These are phyloP conservation scores for Takifugu flavidus DNA, from an alignment of 2,113 vertebrate species.

Conservation along the genomic window DNA sequence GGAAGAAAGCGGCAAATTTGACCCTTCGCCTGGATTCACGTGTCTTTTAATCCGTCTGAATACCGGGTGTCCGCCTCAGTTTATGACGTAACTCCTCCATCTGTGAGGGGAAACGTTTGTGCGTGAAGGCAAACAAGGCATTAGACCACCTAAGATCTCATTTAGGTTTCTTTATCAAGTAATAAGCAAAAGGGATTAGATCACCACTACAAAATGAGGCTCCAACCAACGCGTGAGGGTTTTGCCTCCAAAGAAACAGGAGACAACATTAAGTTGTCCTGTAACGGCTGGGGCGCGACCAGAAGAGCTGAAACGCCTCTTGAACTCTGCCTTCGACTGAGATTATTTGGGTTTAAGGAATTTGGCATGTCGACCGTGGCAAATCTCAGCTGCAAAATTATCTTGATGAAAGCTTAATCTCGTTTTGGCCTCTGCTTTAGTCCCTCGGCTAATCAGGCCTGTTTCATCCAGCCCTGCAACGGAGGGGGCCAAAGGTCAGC, in stretches of 20 bases:
- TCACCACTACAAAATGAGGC: background rate
- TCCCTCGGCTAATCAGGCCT: slow-evolving; percentile 41
- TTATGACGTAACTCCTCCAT: slow-evolving; percentile 42
- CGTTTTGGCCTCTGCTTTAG: slow-evolving; percentile 31
- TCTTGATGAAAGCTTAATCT: slow-evolving; percentile 54
- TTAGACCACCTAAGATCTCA: slow-evolving; percentile 18
- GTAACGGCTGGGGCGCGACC: background rate
- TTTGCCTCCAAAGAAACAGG: background rate
- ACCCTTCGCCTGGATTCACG: too few species aligned
- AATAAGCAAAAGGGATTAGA: background rate
- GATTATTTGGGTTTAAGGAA: slow-evolving; percentile 52
- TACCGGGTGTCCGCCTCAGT: slow-evolving; percentile 7
- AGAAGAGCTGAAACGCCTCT: background rate
- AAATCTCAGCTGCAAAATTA: slow-evolving; percentile 44
- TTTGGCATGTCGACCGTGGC: slow-evolving; percentile 13
- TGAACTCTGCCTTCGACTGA: background rate
- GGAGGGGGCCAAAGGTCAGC: slow-evolving; percentile 10
- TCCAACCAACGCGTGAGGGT: too few species aligned
- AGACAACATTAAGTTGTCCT: background rate
- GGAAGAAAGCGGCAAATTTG: too few species aligned
- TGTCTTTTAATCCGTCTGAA: background rate
- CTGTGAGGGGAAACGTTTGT: slow-evolving; percentile 26
- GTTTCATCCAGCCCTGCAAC: slow-evolving; percentile 18
- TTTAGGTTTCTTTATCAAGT: background rate
- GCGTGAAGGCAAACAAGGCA: slow-evolving; percentile 41